Conservation (phyloP, 1,140 invertebrate genomes). For the Sinonovacula constricta region DNA sequence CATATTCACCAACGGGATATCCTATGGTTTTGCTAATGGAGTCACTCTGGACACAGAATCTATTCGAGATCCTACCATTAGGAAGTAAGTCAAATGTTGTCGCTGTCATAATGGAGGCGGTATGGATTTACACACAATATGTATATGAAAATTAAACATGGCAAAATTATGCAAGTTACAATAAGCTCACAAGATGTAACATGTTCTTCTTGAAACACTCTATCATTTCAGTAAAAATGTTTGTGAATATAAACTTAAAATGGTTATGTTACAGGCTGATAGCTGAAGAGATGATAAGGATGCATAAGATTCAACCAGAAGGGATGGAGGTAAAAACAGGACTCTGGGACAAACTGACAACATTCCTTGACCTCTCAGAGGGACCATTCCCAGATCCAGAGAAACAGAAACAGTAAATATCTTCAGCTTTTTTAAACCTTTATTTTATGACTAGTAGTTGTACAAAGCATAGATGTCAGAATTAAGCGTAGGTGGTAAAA, state of each 20-base stretch:
- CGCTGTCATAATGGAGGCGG: no score
- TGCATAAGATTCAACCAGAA: conserved; percentile 62
- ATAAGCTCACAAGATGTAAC: no score
- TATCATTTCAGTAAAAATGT: no score
- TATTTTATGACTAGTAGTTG: neutral
- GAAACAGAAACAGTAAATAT: conserved; percentile 64
- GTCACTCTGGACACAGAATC: conserved; percentile 85
- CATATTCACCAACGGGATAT: conserved; percentile 95
- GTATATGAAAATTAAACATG: no score
- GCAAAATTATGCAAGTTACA: no score
- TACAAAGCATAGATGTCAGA: neutral
- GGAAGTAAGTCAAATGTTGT: conserved; percentile 65
- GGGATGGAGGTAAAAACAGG: conserved; percentile 35
- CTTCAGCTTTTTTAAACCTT: neutral
- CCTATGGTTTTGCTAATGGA: conserved; percentile 94
- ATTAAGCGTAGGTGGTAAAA: neutral
- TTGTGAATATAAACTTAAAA: no score
- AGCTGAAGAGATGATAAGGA: conserved; percentile 71
- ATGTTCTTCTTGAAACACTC: no score
- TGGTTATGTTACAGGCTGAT: conserved; percentile 65
- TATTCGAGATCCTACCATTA: conserved; percentile 81
- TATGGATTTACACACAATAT: no score
- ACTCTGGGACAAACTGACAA: conserved; percentile 58
- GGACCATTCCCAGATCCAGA: conserved; percentile 63
- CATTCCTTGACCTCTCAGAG: conserved; percentile 62